Percentiles rank a stretch among this genome's conserved stretches.
Conservation (phyloP, 1,140 invertebrate species). For the Heliothis virescens region DNA sequence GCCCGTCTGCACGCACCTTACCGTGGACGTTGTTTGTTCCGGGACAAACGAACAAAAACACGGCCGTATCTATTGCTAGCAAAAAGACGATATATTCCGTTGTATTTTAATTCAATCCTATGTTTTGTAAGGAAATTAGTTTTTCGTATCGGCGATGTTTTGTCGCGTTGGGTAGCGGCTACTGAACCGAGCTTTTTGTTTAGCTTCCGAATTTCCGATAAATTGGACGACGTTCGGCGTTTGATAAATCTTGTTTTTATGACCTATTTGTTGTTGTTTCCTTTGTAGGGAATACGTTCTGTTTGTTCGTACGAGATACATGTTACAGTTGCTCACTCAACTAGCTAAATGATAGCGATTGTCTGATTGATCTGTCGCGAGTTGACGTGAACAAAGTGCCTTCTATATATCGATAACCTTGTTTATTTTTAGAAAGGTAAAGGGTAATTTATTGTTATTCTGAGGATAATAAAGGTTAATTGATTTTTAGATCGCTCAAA, state of each 20-base stretch:
- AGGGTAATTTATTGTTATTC: too few species aligned
- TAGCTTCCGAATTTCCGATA: constrained; percentile 11
- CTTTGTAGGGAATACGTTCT: constrained; percentile 25
- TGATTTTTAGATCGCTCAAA: too few species aligned
- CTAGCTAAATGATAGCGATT: not conserved
- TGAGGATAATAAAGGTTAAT: too few species aligned
- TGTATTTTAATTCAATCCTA: constrained; percentile 41
- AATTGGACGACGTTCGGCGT: constrained; percentile 25
- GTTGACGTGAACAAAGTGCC: too few species aligned
- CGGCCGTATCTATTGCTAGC: constrained; percentile 24
- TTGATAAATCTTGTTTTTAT: constrained; percentile 40
- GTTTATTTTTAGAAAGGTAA: too few species aligned
- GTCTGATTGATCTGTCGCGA: not conserved
- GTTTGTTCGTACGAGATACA: not conserved
- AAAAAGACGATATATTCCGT: constrained; percentile 35
- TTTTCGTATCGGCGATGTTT: constrained; percentile 19
- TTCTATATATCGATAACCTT: too few species aligned
- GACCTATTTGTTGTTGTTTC: constrained; percentile 27
- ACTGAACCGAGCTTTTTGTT: constrained; percentile 35
- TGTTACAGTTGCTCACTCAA: not conserved
- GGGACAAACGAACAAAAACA: constrained; percentile 41
- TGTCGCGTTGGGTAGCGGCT: not conserved
- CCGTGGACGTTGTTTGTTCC: constrained; percentile 28
- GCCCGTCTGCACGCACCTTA: not conserved
- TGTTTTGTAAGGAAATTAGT: constrained; percentile 46